Percentiles rank a stretch among this genome's conserved stretches.
Evolutionary conservation across 2,113 vertebrate species (phyloP).

Genomic region (Chloropsis cyanopogon): DNA sequence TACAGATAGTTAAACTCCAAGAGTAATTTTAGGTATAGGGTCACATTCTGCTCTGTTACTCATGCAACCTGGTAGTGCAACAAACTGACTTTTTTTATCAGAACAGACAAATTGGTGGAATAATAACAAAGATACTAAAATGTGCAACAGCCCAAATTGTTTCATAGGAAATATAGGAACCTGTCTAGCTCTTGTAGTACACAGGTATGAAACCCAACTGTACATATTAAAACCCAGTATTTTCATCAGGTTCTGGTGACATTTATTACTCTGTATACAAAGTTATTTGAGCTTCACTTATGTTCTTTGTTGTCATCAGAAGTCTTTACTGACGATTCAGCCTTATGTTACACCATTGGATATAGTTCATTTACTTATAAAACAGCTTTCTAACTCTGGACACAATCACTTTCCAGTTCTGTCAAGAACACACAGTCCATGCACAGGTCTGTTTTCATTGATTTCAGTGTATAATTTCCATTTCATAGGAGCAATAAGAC

Average conservation of each 20-base stretch:
- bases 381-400: constrained; percentile 3
- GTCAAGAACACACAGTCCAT: not conserved
- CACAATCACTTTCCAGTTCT: not conserved
- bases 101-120: constrained; percentile 3
- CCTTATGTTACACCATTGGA: not conserved
- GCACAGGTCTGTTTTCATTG: constrained; percentile 27
- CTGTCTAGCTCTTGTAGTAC: constrained; percentile 49
- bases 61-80: constrained; percentile 26
- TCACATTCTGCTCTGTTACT: constrained; percentile 50
- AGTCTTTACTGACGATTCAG: constrained; percentile 4
- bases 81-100: constrained; percentile 4
- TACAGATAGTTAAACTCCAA: constrained; percentile 65
- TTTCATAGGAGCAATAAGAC: constrained; percentile 57
- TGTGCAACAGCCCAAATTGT: constrained; percentile 25
- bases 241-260: constrained; percentile 51
- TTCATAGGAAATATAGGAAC: not conserved
- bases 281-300: constrained; percentile 37
- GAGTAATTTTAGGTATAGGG: constrained; percentile 58
- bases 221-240: constrained; percentile 15
- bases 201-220: not conserved
- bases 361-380: not conserved
- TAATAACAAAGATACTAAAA: constrained; percentile 1
- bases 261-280: constrained; percentile 18
- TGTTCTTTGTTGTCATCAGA: constrained; percentile 22
- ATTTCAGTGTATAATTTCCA: constrained; percentile 38